Evolutionary conservation across 2,113 vertebrate species (phyloP).

Genomic region (Cyprinodon tularosa): DNA sequence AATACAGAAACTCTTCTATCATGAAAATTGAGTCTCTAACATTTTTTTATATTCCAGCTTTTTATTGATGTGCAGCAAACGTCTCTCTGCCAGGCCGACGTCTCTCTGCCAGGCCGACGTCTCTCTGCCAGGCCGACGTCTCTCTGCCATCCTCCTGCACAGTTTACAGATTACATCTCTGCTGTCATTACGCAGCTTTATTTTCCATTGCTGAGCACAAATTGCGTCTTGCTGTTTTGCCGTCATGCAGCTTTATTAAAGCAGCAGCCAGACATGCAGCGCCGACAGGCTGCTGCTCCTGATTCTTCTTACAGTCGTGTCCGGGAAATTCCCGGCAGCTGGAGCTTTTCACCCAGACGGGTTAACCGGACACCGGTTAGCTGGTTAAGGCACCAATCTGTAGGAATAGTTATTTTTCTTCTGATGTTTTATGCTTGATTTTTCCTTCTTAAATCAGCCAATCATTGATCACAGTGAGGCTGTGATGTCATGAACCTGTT

Average conservation of each 20-base stretch:
- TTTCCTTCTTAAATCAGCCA: no score
- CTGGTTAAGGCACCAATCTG: conserved; percentile 23
- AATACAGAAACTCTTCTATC: conserved; percentile 24
- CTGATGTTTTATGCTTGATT: no score
- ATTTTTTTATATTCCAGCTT: conserved; percentile 42
- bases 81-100: conserved; percentile 18
- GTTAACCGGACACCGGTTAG: conserved; percentile 17
- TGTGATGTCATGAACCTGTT: no score
- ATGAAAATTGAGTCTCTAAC: conserved; percentile 48
- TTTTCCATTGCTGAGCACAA: conserved; percentile 52
- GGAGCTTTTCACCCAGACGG: no score
- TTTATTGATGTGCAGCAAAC: conserved; percentile 50
- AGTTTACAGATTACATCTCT: conserved; percentile 58
- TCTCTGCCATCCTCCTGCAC: conserved; percentile 31
- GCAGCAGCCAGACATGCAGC: conserved; percentile 34
- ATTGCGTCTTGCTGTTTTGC: conserved; percentile 64
- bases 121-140: conserved; percentile 19
- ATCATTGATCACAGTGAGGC: no score
- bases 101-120: conserved; percentile 17
- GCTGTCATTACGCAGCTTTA: conserved; percentile 67
- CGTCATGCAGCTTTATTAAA: conserved; percentile 62
- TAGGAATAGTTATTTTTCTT: no score
- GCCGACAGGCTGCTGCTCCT: conserved; percentile 52
- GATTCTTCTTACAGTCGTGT: conserved; percentile 42
- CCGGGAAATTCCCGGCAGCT: no score